Base-by-base conservation (phyloP, 1,140 invertebrate genomes). In the Mycetomoellerius zeteki region DNA sequence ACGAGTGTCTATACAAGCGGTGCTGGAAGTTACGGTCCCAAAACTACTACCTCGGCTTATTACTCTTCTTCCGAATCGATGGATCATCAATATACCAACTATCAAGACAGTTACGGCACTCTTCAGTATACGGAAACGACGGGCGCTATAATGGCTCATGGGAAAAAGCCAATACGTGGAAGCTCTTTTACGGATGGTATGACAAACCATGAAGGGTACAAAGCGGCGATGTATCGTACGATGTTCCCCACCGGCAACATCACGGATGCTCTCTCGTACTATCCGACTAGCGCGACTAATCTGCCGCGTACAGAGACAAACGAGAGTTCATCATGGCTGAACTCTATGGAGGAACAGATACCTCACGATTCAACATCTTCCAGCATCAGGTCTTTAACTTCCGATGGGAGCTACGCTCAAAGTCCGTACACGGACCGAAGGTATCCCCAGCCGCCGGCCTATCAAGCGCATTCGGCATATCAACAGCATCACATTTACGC, bases 221-320 rank as follows among this genome's bases (percentile, higher is more conserved):
- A 97, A 95, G 95, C 94, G 30, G 95, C 96, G 2, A 96, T 96
- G 93, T 97, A 97, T 91, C 95, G 97, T 47, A 96, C 96, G 19
- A 97, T 96, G 95, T 97, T 97, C 93, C 97, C 97, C 54, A 96
- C 96, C 1, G 96, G 97, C 21, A 97, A 97, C 93, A 96, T 97
- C 37, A 98, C 97, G 0, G 97, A 98, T 92, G 97, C 97, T 24
- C 94, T 97, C 56, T 97, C 97, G 0, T 98, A 98, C 87, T 97
- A 98, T 93, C 97, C 97, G 64, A 97, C 97, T 0, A 97, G 96
- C 72, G 96, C 95, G 64, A 81, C 77, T 30, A 96, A 97, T 94
- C 90, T 96, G 88, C 95, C 96, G 33, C 95, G 95, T 65, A 95
- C 96, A 71, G 96, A 96, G 86, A 95, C 95, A 21, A 95, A 96